Base-by-base conservation (phyloP, 2,888 invertebrate genomes). In the Machimus atricapillus region DNA sequence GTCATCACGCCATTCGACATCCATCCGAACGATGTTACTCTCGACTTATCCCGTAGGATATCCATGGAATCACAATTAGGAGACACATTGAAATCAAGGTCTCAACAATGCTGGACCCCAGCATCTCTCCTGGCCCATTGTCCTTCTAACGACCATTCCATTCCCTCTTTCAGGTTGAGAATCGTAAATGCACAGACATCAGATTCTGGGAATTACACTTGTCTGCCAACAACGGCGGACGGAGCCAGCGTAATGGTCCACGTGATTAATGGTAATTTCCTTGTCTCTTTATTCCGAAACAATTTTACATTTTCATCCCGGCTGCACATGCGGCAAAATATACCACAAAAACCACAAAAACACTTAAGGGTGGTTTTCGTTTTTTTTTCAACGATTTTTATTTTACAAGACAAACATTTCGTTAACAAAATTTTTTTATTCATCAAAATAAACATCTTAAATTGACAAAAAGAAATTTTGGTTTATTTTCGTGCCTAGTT, bases 161-260 rank as follows among this genome's bases (percentile, higher is more conserved):
- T 8, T 34, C 31, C 27, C 19, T 23, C 23, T 83, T 88, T 40
- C 88, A 93, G 95, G 90, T 93, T 97, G 91, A 95, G 94, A 89
- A 96, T 97, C 90, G 95, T 95, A 90, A 95, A 95, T 92, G 95
- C 96, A 82, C 94, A 95, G 90, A 94, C 95, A 82, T 94, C 95
- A 78, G 97, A 97, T 93, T 96, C 97, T 87, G 97, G 97, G 87
- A 97, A 97, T 93, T 97, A 97, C 93, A 97, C 97, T 91, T 97
- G 97, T 92, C 96, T 96, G 88, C 97, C 97, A 14, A 97, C 97
- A 56, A 96, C 96, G 92, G 97, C 97, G 85, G 96, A 96, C 90
- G 95, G 96, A 58, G 96, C 97, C 89, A 96, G 96, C 90, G 96
- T 97, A 90, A 96, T 96, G 92, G 97, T 97, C 89, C 97, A 97